phyloP scores from a whole-genome alignment of 2,797 vertebrate species.

The Eleutherodactylus coqui region DNA sequence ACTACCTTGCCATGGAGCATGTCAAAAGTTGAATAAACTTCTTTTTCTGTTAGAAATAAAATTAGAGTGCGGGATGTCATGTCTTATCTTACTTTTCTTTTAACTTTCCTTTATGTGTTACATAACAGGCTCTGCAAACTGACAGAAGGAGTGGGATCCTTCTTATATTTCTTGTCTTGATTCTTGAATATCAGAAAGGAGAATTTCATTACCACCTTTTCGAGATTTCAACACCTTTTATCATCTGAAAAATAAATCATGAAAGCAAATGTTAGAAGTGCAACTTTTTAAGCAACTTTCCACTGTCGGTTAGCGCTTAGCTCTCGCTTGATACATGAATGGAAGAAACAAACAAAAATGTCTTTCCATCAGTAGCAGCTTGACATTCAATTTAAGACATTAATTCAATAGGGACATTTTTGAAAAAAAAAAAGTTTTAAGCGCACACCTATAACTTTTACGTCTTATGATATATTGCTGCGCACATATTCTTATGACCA shows the following conservation, averaged over 20 bases:
- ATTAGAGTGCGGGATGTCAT: constrained; percentile 56
- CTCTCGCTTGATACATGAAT: neutral
- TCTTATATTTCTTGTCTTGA: constrained; percentile 19
- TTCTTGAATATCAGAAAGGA: constrained; percentile 49
- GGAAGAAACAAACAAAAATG: neutral
- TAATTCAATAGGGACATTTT: neutral
- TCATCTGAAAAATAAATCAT: constrained; percentile 48
- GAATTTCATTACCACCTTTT: constrained; percentile 42
- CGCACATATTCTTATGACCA: too few relatives aligned
- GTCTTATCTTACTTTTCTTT: constrained; percentile 57
- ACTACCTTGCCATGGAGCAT: constrained; percentile 47
- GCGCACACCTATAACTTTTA: neutral
- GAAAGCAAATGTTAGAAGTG: constrained; percentile 25
- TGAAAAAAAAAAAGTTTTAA: neutral
- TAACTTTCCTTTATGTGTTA: constrained; percentile 57
- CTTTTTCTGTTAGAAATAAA: constrained; percentile 57
- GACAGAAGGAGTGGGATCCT: constrained; percentile 46
- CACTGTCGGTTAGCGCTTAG: neutral
- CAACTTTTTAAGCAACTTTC: constrained; percentile 24
- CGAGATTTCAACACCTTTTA: constrained; percentile 54
- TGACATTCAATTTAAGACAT: neutral
- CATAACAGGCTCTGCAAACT: constrained; percentile 50
- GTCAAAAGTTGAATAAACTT: constrained; percentile 62
- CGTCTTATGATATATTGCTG: too few relatives aligned
- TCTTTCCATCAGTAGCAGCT: neutral